These are phyloP conservation scores for Gambusia yucatana DNA, from an alignment of 2,797 vertebrate genomes.

Conservation along the genomic window DNA sequence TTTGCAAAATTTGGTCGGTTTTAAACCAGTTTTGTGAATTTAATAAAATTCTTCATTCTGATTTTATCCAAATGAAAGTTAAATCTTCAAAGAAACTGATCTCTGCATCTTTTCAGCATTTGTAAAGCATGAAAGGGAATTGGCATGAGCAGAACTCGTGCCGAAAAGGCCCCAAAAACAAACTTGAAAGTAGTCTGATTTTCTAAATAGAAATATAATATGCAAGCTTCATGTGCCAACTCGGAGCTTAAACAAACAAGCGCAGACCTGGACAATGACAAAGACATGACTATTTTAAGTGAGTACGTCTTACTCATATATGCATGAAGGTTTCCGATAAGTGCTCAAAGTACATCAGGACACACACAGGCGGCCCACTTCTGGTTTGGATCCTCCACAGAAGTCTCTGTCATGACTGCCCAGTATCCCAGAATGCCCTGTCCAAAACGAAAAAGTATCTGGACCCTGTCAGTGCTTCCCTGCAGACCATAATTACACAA, in stretches of 20 bases:
- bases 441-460: slow-evolving; percentile 71
- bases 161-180: slow-evolving; percentile 30
- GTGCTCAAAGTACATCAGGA: slow-evolving; percentile 62
- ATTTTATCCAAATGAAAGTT: slow-evolving; percentile 7
- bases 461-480: slow-evolving; percentile 78
- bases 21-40: slow-evolving; percentile 29
- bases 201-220: slow-evolving; percentile 50
- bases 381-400: slow-evolving; percentile 72
- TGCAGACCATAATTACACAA: slow-evolving; percentile 74
- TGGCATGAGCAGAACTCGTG: slow-evolving; percentile 7
- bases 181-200: slow-evolving; percentile 29
- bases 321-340: slow-evolving; percentile 66
- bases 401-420: slow-evolving; percentile 67
- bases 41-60: slow-evolving; percentile 2
- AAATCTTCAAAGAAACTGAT: slow-evolving; percentile 13
- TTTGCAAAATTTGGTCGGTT: slow-evolving; percentile 21
- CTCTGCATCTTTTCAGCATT: neutral
- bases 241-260: slow-evolving; percentile 65
- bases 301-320: slow-evolving; percentile 44
- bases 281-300: slow-evolving; percentile 57
- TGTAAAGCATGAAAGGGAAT: slow-evolving; percentile 22
- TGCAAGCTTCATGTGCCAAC: slow-evolving; percentile 45
- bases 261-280: slow-evolving; percentile 69
- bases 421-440: slow-evolving; percentile 70
- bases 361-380: slow-evolving; percentile 67